A percentile compares a stretch with the other conserved stretches of the same genome.
phyloP scores from a whole-genome alignment of 2,888 invertebrate genomes.

The Conomelus anceps region DNA sequence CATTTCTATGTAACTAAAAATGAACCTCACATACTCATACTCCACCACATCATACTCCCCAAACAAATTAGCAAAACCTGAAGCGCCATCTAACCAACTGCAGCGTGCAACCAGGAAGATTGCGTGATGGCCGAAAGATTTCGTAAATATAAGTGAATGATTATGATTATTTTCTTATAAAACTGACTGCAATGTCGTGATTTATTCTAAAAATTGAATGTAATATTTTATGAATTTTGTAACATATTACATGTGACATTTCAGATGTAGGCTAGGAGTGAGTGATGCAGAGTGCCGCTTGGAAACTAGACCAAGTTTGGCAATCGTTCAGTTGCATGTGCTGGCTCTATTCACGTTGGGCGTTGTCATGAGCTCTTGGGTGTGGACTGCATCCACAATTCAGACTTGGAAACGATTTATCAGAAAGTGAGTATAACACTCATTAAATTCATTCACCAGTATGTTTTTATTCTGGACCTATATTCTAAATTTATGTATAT shows the following conservation, averaged over 20 bases:
- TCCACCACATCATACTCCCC: too few relatives aligned
- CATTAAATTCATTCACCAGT: too few relatives aligned
- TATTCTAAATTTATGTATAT: too few relatives aligned
- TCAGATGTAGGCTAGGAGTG: conserved; percentile 44
- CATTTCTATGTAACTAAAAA: too few relatives aligned
- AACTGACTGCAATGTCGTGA: too few relatives aligned
- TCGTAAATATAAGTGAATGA: too few relatives aligned
- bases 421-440: conserved; percentile 55
- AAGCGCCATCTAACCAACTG: too few relatives aligned
- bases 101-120: too few relatives aligned
- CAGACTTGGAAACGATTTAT: conserved; percentile 81
- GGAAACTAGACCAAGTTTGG: conserved; percentile 69
- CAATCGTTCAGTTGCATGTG: conserved; percentile 73
- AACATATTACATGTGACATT: conserved; percentile 26
- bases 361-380: conserved; percentile 87
- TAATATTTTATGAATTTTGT: not conserved
- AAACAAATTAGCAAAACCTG: not conserved
- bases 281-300: conserved; percentile 51
- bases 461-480: too few relatives aligned
- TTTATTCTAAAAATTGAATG: not conserved
- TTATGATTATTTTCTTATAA: too few relatives aligned
- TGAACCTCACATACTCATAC: too few relatives aligned
- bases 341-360: conserved; percentile 78
- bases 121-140: too few relatives aligned
- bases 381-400: conserved; percentile 80